Base-by-base conservation (phyloP, 2,888 invertebrate species). In the Nymphalis urticae region DNA sequence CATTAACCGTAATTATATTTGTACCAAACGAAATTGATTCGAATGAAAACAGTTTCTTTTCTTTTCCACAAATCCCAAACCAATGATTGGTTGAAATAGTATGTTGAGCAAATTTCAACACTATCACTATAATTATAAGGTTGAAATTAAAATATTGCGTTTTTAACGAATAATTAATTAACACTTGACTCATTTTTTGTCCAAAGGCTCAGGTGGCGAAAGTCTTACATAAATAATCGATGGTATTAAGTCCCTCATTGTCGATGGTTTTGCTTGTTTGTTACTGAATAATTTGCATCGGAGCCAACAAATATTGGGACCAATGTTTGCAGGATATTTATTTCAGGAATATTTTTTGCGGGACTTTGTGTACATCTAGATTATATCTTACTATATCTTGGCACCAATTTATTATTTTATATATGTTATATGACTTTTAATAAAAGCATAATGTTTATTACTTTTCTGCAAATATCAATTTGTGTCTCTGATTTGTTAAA, bases 221-320 rank as follows among this genome's bases (percentile, higher is more conserved):
- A 87, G 82, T 82, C 85, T 88, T 88, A 88, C 87, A 88, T 86
- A 89, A 89, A 89, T 88, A 89, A 89, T 89, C 87, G 88, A 84
- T 84, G 84, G 86, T 86, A 88, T 88, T 88, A 86, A 80, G 75
- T 80, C 80, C 82, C 84, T 80, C 83, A 88, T 89, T 88, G 87
- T 87, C 84, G 83, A 79, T 77, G 76, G 72, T 64, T 71, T 72
- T 68, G 56, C 64, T 73, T 75, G 72, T 77, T 78, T 77, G 75
- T 73, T 73, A 68, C 73, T 77, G 76, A 76, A 74, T 70, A 69
- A 64, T 72, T 75, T 71, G 73, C 59, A 66, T 62, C 59, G 47
- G 63, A 62, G 7, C 17, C 53, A 66, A 69, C 64, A 67, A 62
- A 58, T 36, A 54, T 50, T 51, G 47, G 54, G 60, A 36, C 36